Evolutionary conservation across 1,140 invertebrate species (phyloP).

Genomic region (Papilio aristodemus): DNA sequence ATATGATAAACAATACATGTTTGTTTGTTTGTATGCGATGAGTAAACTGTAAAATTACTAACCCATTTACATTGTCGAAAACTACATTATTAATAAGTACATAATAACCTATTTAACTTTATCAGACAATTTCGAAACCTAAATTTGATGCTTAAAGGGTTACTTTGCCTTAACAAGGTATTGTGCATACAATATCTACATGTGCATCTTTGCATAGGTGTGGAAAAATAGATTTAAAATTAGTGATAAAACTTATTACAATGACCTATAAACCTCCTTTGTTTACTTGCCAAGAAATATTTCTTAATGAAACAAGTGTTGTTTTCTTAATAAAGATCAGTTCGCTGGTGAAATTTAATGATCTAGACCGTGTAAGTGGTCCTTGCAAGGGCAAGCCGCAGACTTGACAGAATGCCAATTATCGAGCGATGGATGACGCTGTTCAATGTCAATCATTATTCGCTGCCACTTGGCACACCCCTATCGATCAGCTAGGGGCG

Average conservation of each 20-base stretch:
- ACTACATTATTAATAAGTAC: no score
- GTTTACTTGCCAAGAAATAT: constrained; percentile 8
- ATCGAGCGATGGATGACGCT: constrained; percentile 54
- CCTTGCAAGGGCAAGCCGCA: constrained; percentile 53
- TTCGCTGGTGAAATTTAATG: constrained; percentile 1
- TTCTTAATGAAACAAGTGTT: constrained; percentile 18
- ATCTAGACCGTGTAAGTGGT: constrained; percentile 28
- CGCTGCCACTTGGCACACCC: constrained; percentile 26
- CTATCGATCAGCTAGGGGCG: constrained; percentile 1
- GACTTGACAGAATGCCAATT: constrained; percentile 65
- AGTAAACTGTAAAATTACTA: neutral
- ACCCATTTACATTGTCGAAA: no score
- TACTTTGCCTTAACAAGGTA: no score
- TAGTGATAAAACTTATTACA: no score
- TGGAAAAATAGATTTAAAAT: no score
- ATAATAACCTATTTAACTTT: no score
- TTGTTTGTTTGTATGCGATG: neutral
- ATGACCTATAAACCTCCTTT: neutral
- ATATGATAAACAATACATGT: neutral
- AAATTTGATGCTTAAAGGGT: no score
- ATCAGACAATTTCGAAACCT: no score
- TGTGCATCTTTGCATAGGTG: no score
- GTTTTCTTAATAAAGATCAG: constrained; percentile 5
- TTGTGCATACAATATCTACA: no score
- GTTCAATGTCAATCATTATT: constrained; percentile 64